Conservation (phyloP, 2,113 vertebrate genomes). For the Oreochromis aureus region DNA sequence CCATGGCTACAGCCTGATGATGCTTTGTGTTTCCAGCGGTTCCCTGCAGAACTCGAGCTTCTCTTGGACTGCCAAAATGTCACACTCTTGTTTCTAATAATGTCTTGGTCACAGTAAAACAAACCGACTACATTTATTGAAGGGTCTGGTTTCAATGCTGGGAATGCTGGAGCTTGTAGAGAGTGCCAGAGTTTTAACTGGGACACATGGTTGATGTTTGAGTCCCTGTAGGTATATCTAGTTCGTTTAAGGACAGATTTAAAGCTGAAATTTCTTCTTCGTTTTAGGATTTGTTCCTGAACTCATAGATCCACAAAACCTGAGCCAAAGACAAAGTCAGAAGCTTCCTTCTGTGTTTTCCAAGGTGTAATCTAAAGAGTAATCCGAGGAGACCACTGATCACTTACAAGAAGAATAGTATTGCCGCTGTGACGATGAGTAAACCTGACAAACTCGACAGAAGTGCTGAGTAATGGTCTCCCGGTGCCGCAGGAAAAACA, state of each 20-base stretch:
- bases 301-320: fast-evolving
- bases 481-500: background rate
- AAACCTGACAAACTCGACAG: background rate
- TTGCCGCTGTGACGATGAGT: background rate
- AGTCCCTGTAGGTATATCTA: background rate
- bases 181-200: background rate
- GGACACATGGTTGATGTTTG: background rate
- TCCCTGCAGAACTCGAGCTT: background rate
- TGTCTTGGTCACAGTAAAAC: background rate
- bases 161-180: background rate
- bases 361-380: background rate
- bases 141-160: background rate
- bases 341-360: background rate
- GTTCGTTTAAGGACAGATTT: background rate
- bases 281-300: background rate
- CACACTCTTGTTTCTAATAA: background rate
- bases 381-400: background rate
- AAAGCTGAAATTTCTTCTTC: background rate
- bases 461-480: slow-evolving; percentile 20
- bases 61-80: background rate
- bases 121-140: background rate
- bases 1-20: background rate
- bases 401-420: background rate
- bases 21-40: background rate
- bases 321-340: background rate